Evolutionary conservation across 2,113 vertebrate genomes (phyloP), one percentile per base, ranked within the genome.

Genomic region (Daphoenositta chrysoptera): DNA sequence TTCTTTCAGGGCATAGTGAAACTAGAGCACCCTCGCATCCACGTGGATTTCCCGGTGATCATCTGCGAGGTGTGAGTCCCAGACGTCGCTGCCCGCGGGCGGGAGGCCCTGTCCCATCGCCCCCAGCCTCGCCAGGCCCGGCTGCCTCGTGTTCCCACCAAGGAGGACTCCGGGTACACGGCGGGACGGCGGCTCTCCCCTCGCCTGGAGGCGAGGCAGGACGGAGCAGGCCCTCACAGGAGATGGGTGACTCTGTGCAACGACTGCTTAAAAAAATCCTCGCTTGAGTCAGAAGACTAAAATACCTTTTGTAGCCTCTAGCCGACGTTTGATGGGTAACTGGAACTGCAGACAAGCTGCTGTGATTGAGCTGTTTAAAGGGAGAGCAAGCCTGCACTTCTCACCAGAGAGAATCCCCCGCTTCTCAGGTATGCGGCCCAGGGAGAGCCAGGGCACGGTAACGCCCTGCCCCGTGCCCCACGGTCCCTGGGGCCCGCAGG

Each of bases 11-110:
- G 99, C 92, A 98, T 99, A 84, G 98, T 99, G 97, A 99, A 98
- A 96, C 98, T 99, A 86, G 99, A 99, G 90, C 98, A 98, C 90
- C 99, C 99, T 76, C 98, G 99, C 95, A 99, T 99, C 96, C 99
- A 99, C 40, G 99, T 99, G 93, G 99, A 99, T 96, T 99, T 99
- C 91, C 99, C 99, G 6, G 98, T 99, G 94, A 98, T 99, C 97
- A 98, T 99, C 97, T 99, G 99, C 91, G 99, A 99, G 98, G 98
- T 99, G 96, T 99, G 98, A 99, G 91, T 81, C 16, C 44, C 64
- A 72, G 88, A 78, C 39, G 13, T 77, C 75, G 65, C 91, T 96
- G 91, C 83, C 92, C 2, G 4, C 0, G 5, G 78, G 71, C 3
- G 2, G 44, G 75, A 95, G 81, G 88, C 76, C 75, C 77, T 80